Evolutionary conservation across 2,888 invertebrate species (phyloP).

Genomic region (Orchesella flavescens): DNA sequence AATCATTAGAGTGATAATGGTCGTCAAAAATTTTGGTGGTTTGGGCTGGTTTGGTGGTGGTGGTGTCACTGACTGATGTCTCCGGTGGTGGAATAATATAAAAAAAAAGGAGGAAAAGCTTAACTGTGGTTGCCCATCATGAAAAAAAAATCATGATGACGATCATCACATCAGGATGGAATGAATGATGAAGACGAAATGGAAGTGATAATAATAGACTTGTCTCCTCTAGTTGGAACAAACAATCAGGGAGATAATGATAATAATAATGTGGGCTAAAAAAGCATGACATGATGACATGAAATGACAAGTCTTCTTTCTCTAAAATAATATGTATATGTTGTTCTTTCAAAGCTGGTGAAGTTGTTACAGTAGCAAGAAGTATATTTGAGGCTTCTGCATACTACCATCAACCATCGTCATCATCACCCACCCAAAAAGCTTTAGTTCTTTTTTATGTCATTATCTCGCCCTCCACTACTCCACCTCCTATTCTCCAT

Average conservation of each 20-base stretch:
- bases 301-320: slow-evolving; percentile 36
- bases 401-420: neutral
- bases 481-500: too few species aligned
- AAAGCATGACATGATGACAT: slow-evolving; percentile 52
- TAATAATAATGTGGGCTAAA: slow-evolving; percentile 45
- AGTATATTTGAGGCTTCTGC: neutral
- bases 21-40: slow-evolving; percentile 22
- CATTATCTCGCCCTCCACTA: too few species aligned
- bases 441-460: too few species aligned
- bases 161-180: slow-evolving; percentile 2
- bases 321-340: neutral
- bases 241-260: slow-evolving; percentile 11
- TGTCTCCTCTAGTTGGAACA: slow-evolving; percentile 24
- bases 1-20: slow-evolving; percentile 24
- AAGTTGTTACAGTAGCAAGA: neutral
- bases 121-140: neutral
- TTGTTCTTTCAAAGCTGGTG: neutral
- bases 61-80: slow-evolving; percentile 16
- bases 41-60: neutral
- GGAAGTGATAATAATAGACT: slow-evolving; percentile 54
- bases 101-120: neutral
- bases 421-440: neutral
- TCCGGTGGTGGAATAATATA: slow-evolving; percentile 13
- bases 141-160: neutral
- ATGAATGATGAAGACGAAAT: slow-evolving; percentile 32